Conservation (phyloP, 2,113 vertebrate genomes). For the Axis porcinus region DNA sequence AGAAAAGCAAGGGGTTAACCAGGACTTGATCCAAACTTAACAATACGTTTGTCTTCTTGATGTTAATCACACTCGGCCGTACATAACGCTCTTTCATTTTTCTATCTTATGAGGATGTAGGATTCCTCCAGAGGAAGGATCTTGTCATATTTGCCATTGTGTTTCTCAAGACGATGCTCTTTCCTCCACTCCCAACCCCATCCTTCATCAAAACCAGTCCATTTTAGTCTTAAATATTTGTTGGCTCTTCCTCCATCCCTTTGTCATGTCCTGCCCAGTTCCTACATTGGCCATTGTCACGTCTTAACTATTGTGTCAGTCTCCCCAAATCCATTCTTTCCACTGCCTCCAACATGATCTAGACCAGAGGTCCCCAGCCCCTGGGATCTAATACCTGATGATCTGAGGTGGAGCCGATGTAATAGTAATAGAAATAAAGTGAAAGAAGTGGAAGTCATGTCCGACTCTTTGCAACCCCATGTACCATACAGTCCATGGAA, state of each 20-base stretch:
- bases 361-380: not conserved
- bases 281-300: not conserved
- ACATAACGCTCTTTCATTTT: not conserved
- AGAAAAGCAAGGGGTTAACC: not conserved
- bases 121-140: not conserved
- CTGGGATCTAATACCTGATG: not conserved
- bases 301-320: not conserved
- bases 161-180: not conserved
- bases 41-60: not conserved
- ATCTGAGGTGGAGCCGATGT: not conserved
- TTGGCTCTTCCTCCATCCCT: not conserved
- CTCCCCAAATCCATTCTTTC: not conserved
- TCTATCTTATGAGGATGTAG: not conserved
- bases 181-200: accelerated
- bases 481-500: not conserved
- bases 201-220: not conserved
- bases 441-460: not conserved
- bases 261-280: not conserved
- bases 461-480: not conserved
- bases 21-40: not conserved
- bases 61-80: not conserved
- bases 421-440: not conserved
- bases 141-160: not conserved
- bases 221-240: not conserved
- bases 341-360: not conserved